These are phyloP conservation scores for Pristionchus exspectatus DNA, from an alignment of 2,888 invertebrate species.

Conservation along the genomic window DNA sequence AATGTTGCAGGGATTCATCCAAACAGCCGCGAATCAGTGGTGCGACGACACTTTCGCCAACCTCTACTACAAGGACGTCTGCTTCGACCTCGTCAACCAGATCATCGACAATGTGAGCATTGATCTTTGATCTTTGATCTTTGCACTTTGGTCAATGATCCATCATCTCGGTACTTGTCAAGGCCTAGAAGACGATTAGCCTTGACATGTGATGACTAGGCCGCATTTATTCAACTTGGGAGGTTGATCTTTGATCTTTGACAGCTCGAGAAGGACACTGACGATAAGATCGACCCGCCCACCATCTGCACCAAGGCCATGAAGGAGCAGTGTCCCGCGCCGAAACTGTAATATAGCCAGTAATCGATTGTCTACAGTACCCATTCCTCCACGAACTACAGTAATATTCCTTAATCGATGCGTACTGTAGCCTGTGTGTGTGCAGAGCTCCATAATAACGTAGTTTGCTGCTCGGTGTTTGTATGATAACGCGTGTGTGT, in stretches of 20 bases:
- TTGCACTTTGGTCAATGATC: background rate
- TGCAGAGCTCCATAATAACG: background rate
- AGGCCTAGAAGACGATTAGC: background rate
- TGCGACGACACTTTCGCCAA: slow-evolving; percentile 35
- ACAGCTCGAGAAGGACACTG: slow-evolving; percentile 32
- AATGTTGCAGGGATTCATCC: slow-evolving; percentile 12
- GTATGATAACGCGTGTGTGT: slow-evolving; percentile 9
- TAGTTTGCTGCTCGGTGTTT: background rate
- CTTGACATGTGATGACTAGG: too few relatives aligned
- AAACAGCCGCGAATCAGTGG: background rate
- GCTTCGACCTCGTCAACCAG: slow-evolving; percentile 46
- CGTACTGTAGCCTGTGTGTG: background rate
- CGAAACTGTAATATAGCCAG: background rate
- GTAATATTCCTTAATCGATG: background rate
- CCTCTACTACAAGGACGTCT: slow-evolving; percentile 23
- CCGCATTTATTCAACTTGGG: too few relatives aligned
- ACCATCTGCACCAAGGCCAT: slow-evolving; percentile 34
- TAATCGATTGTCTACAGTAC: slow-evolving; percentile 7
- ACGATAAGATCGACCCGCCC: background rate
- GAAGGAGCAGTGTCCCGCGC: slow-evolving; percentile 24
- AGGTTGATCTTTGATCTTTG: slow-evolving; percentile 36
- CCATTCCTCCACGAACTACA: background rate
- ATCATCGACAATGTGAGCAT: background rate
- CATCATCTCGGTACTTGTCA: background rate
- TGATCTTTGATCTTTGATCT: slow-evolving; percentile 23